phyloP scores from a whole-genome alignment of 2,113 vertebrate species.

The Cyphomyrus discorhynchus region DNA sequence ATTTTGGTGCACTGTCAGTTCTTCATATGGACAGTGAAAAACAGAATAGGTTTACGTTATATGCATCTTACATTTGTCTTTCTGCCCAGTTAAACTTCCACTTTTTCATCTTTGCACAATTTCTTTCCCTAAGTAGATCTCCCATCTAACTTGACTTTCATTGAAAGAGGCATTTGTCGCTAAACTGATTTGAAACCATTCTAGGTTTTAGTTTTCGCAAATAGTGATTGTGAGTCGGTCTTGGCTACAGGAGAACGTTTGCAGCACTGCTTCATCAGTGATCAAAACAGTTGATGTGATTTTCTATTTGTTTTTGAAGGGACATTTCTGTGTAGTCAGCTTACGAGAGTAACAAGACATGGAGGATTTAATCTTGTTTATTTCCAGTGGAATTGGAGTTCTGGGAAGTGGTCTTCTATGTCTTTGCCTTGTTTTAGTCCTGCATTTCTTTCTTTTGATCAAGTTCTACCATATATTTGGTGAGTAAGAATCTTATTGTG shows the following conservation, averaged over 20 bases:
- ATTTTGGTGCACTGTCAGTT: not conserved
- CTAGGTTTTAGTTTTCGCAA: not conserved
- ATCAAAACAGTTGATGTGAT: not conserved
- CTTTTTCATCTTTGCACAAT: not conserved
- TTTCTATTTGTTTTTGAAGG: slow-evolving; percentile 3
- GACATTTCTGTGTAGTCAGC: slow-evolving; percentile 15
- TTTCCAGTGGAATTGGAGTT: slow-evolving; percentile 10
- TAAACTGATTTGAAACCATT: not conserved
- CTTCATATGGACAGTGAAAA: not conserved
- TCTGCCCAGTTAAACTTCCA: not conserved
- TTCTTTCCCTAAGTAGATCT: not conserved
- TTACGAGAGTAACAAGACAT: slow-evolving; percentile 13
- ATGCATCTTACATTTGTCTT: not conserved
- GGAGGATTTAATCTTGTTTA: slow-evolving; percentile 18
- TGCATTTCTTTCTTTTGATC: slow-evolving; percentile 14
- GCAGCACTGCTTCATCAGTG: not conserved
- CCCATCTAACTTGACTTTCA: not conserved
- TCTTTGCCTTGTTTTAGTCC: not conserved
- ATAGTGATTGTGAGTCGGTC: not conserved
- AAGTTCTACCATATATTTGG: not conserved
- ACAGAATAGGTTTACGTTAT: not conserved
- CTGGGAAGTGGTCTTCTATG: not conserved
- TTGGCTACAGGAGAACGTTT: not conserved
- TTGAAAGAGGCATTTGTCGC: not conserved
- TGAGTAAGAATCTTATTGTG: not conserved